Evolutionary conservation across 2,113 vertebrate species (phyloP).

Genomic region (Dromas ardeola): DNA sequence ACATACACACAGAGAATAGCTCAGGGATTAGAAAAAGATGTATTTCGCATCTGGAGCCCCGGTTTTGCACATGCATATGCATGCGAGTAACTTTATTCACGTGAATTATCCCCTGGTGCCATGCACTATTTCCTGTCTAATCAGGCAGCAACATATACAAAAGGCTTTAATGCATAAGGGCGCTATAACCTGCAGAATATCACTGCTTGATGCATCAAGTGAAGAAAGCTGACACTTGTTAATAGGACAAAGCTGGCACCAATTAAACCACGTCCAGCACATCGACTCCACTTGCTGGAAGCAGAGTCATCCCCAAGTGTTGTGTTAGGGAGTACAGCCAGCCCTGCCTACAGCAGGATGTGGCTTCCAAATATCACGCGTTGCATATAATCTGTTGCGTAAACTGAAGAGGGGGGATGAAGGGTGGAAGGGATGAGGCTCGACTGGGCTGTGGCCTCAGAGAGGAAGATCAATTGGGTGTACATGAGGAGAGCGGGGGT

Average conservation of each 20-base stretch:
- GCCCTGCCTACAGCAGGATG: constrained; percentile 46
- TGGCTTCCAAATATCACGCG: background rate
- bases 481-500: background rate
- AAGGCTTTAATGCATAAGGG: background rate
- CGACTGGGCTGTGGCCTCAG: background rate
- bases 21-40: constrained; percentile 21
- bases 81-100: background rate
- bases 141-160: background rate
- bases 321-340: constrained; percentile 30
- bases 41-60: background rate
- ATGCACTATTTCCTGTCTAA: constrained; percentile 14
- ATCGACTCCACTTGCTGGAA: constrained; percentile 1
- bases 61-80: background rate
- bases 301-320: constrained; percentile 26
- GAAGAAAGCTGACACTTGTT: background rate
- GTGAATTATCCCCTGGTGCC: background rate
- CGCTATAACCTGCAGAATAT: background rate
- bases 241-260: constrained; percentile 32
- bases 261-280: constrained; percentile 29
- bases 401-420: background rate
- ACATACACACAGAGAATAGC: background rate
- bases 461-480: background rate
- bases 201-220: background rate
- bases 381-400: background rate
- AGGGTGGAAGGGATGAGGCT: background rate